These are phyloP conservation scores for Sprattus sprattus DNA, from an alignment of 2,113 vertebrate genomes.

Conservation along the genomic window DNA sequence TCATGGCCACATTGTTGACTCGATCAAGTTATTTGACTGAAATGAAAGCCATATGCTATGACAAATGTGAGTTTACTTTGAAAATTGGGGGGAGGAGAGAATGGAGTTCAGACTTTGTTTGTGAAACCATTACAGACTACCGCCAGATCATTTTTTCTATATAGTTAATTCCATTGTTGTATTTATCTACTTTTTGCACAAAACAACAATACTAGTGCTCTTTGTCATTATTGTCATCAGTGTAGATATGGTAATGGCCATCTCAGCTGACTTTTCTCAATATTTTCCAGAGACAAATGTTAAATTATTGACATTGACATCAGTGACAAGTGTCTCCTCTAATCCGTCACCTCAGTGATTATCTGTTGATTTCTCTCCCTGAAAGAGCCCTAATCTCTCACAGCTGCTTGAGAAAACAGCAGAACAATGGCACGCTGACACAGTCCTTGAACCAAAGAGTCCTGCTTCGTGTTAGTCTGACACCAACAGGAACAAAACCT, in stretches of 20 bases:
- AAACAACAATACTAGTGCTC: background rate
- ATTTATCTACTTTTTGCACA: background rate
- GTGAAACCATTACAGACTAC: background rate
- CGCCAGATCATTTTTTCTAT: background rate
- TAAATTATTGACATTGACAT: background rate
- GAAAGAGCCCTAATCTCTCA: background rate
- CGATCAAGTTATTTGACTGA: slow-evolving; percentile 14
- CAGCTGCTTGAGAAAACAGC: slow-evolving; percentile 1
- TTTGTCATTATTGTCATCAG: background rate
- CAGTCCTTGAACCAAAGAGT: slow-evolving; percentile 20
- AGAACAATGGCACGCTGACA: slow-evolving; percentile 5
- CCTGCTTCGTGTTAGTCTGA: slow-evolving; percentile 60
- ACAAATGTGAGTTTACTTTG: background rate
- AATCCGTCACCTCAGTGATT: background rate
- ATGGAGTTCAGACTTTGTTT: background rate
- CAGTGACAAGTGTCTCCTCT: background rate
- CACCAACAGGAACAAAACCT: slow-evolving; percentile 65
- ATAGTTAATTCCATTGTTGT: background rate
- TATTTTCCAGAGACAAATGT: background rate
- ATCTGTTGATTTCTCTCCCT: background rate
- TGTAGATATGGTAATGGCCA: background rate
- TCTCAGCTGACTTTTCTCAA: background rate
- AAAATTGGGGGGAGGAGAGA: background rate
- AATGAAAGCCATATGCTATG: slow-evolving; percentile 1
- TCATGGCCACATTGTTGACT: background rate